A percentile compares a stretch with the other conserved stretches of the same genome.
Evolutionary conservation across 1,140 invertebrate genomes (phyloP).

Genomic region (Copidosoma floridanum): DNA sequence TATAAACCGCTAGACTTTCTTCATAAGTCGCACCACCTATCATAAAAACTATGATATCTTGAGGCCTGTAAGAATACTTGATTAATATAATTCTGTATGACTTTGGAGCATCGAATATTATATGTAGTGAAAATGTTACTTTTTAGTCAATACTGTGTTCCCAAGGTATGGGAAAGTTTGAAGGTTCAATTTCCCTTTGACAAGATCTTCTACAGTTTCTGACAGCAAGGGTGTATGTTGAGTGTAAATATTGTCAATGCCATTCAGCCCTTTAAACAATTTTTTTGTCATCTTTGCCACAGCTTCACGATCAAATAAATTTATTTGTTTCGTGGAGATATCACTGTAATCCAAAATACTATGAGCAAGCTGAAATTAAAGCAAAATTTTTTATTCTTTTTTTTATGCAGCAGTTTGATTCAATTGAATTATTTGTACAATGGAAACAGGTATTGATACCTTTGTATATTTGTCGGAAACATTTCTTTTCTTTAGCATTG

Average conservation of each 20-base stretch:
- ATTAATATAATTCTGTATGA: conserved; percentile 5
- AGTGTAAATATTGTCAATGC: conserved; percentile 96
- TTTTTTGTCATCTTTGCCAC: conserved; percentile 90
- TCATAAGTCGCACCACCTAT: conserved; percentile 97
- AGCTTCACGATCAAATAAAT: conserved; percentile 82
- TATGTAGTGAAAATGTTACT: conserved; percentile 26
- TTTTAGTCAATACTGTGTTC: conserved; percentile 50
- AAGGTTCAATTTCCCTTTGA: conserved; percentile 83
- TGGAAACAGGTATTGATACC: conserved; percentile 31
- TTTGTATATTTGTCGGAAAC: conserved; percentile 61
- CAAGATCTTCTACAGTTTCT: conserved; percentile 83
- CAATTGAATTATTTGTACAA: neutral
- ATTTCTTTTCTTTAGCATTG: conserved; percentile 70
- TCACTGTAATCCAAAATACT: conserved; percentile 79
- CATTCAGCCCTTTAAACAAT: conserved; percentile 83
- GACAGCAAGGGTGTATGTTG: conserved; percentile 88
- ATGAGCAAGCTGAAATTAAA: conserved; percentile 62
- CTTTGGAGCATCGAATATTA: neutral
- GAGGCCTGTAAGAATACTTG: conserved; percentile 60
- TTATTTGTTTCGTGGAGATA: conserved; percentile 72
- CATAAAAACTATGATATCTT: conserved; percentile 93
- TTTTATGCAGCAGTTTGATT: neutral
- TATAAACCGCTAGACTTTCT: conserved; percentile 86
- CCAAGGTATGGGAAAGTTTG: conserved; percentile 80
- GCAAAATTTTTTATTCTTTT: conserved; percentile 9